Evolutionary conservation across 2,888 invertebrate species (phyloP).

Genomic region (Cybosia mesomella): DNA sequence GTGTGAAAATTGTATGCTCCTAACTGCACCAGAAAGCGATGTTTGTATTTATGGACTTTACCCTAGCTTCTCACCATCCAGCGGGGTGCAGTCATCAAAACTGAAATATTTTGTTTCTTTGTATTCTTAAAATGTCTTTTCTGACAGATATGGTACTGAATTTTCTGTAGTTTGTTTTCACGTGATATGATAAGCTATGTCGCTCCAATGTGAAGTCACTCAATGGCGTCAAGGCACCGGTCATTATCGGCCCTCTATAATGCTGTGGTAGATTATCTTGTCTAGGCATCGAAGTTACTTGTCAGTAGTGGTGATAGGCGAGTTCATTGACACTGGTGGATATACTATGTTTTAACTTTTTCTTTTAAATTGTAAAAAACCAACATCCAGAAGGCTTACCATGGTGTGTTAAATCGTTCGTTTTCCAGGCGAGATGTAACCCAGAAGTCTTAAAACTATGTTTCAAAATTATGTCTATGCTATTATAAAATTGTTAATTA

Average conservation of each 20-base stretch:
- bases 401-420: too few relatives aligned
- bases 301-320: background rate
- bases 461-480: too few relatives aligned
- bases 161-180: background rate
- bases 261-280: background rate
- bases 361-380: background rate
- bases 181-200: background rate
- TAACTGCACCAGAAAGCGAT: too few relatives aligned
- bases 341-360: background rate
- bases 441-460: too few relatives aligned
- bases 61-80: too few relatives aligned
- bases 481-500: too few relatives aligned
- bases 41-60: too few relatives aligned
- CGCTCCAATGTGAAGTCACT: background rate
- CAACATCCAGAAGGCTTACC: background rate
- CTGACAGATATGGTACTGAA: slow-evolving; percentile 1
- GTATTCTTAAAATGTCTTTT: background rate
- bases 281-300: background rate
- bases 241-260: background rate
- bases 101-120: too few relatives aligned
- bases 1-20: too few relatives aligned
- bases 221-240: background rate
- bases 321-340: background rate
- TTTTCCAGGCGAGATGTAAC: too few relatives aligned
- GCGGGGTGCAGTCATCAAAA: too few relatives aligned